Evolutionary conservation across 2,113 vertebrate genomes (phyloP).

Genomic region (Tursiops truncatus): DNA sequence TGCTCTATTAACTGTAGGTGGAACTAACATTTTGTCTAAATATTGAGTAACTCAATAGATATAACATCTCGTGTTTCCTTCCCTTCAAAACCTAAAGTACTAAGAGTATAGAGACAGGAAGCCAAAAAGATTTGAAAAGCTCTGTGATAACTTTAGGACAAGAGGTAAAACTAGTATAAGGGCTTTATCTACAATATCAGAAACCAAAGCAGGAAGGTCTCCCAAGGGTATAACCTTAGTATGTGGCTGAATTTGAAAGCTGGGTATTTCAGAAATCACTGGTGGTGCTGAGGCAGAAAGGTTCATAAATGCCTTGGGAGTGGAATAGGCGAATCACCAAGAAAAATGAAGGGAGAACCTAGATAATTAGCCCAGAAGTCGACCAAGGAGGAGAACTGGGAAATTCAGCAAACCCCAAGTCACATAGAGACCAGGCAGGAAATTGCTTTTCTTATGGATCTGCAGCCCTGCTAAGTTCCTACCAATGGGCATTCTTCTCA

Average conservation of each 20-base stretch:
- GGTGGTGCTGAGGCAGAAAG: neutral
- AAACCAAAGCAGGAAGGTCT: neutral
- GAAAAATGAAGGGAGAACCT: neutral
- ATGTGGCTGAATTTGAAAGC: neutral
- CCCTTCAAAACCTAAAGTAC: neutral
- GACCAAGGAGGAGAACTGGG: neutral
- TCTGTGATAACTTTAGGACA: neutral
- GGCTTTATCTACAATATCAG: neutral
- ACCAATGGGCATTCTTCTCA: accelerated
- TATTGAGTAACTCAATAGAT: neutral
- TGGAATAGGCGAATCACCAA: neutral
- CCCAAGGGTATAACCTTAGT: neutral
- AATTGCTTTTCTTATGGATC: neutral
- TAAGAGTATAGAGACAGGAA: neutral
- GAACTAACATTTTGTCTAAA: neutral
- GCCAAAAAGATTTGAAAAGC: neutral
- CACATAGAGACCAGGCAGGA: neutral
- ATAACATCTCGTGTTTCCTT: neutral
- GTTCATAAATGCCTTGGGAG: neutral
- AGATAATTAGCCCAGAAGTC: neutral
- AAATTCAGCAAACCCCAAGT: neutral
- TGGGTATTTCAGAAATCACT: neutral
- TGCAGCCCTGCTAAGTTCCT: neutral
- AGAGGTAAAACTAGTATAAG: neutral
- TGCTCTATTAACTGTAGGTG: neutral